A percentile compares a stretch with the other conserved stretches of the same genome.
These are phyloP conservation scores for Heliothis subflexa DNA, from an alignment of 1,140 invertebrate genomes.

Conservation along the genomic window DNA sequence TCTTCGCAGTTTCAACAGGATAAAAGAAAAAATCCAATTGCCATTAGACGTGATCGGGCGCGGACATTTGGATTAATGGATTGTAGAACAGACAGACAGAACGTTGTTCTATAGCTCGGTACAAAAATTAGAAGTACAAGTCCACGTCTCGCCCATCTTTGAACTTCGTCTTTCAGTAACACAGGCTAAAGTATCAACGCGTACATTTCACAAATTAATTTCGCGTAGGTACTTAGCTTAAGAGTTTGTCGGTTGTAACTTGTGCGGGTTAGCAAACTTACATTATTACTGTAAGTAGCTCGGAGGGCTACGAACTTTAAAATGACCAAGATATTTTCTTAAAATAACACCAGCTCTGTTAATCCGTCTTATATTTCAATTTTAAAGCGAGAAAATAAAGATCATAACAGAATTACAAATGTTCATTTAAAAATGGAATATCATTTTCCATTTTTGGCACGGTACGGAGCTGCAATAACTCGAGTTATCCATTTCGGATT, in stretches of 20 bases:
- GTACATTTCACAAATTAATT: constrained; percentile 21
- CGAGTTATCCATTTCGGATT: constrained; percentile 17
- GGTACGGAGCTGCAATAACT: constrained; percentile 1
- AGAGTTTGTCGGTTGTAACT: constrained; percentile 4
- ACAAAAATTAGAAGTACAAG: constrained; percentile 9
- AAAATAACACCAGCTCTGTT: neutral
- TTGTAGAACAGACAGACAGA: constrained; percentile 49
- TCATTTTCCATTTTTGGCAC: constrained; percentile 29
- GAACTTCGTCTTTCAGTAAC: neutral
- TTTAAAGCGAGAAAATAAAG: neutral
- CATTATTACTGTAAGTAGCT: constrained; percentile 3
- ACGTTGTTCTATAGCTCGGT: constrained; percentile 47
- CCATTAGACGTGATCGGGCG: constrained; percentile 50
- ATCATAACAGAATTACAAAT: neutral
- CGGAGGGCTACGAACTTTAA: constrained; percentile 3
- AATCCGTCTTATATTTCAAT: constrained; percentile 14
- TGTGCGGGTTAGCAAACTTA: constrained; percentile 26
- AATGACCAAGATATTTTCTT: constrained; percentile 12
- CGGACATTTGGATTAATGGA: constrained; percentile 56
- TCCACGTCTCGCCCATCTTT: neutral
- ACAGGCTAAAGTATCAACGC: neutral
- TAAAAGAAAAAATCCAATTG: constrained; percentile 55
- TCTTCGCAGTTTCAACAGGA: constrained; percentile 21
- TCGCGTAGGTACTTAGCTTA: constrained; percentile 5
- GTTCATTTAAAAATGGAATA: neutral